These are phyloP conservation scores for Drosophila pachea DNA, from an alignment of 1,140 invertebrate species.

Conservation along the genomic window DNA sequence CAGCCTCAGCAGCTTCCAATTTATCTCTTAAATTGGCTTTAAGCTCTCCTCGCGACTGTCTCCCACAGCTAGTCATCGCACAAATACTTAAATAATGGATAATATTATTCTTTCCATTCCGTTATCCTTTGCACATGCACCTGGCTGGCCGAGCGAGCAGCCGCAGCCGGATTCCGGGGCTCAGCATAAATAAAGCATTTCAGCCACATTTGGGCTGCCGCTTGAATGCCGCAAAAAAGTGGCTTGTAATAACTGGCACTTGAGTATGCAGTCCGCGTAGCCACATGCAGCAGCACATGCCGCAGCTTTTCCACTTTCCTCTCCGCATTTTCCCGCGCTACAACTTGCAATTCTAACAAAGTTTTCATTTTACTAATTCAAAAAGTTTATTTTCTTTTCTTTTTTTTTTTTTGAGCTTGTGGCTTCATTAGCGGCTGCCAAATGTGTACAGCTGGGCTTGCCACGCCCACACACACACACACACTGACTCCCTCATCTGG, in stretches of 20 bases:
- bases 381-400: not conserved
- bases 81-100: not conserved
- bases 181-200: not conserved
- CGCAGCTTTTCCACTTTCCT: not conserved
- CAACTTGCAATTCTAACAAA: constrained; percentile 13
- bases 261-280: constrained; percentile 24
- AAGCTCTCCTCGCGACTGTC: too few relatives aligned
- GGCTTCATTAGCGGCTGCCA: constrained; percentile 33
- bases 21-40: too few relatives aligned
- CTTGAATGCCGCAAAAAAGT: not conserved
- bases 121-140: not conserved
- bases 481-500: too few relatives aligned
- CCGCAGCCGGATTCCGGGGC: not conserved
- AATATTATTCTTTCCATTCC: not conserved
- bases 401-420: not conserved
- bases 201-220: not conserved
- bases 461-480: constrained; percentile 1
- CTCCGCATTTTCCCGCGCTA: not conserved
- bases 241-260: constrained; percentile 19
- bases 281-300: constrained; percentile 22
- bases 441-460: not conserved
- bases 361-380: constrained; percentile 5
- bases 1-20: too few relatives aligned
- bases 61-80: too few relatives aligned
- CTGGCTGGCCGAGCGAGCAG: not conserved